Evolutionary conservation across 1,140 invertebrate genomes (phyloP), one percentile per base, ranked within the genome.

Genomic region (Anoplolepis gracilipes): DNA sequence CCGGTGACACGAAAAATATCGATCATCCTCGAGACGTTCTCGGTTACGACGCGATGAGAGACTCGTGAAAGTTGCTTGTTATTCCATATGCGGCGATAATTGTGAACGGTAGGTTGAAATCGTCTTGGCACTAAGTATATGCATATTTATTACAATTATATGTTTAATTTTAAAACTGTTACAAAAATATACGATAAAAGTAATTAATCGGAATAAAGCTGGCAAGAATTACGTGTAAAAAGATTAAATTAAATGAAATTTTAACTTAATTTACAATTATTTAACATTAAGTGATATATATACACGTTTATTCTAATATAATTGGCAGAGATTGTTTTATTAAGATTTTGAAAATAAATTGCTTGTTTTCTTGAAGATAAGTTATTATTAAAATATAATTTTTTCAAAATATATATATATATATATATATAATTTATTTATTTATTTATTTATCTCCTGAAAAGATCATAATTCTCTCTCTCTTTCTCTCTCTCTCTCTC

Each of bases 1-100:
- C 53, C 88, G 88, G 86, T 90, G 88, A 89, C 88, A 90, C 88
- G 77, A 85, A 90, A 90, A 85, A 88, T 88, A 89, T 89, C 87
- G 85, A 89, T 89, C 77, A 89, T 89, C 49, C 65, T 85, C 76
- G 55, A 62, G 55, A 61, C 28, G 53, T 62, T 85, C 46, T 65
- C 62, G 46, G 46, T 65, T 65, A 81, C 28, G 39, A 79, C 16
- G 55, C 61, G 76, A 90, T 85, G 85, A 88, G 86, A 87, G 85
- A 85, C 10, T 67, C 53, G 72, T 57, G 49, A 70, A 46, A 42
- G 36, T 30, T 22, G 53, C 78, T 30, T 36, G 42, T 81, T 72
- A 57, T 33, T 39, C 53, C 36, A 19, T 42, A 53, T 19, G 36
- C 28, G 22, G 8, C n/a, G 36, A 67, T 67, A 67, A 25, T 46